Percentiles rank a stretch among this genome's conserved stretches.
Evolutionary conservation across 2,797 vertebrate genomes (phyloP).

Genomic region (Rhinoraja longicauda): DNA sequence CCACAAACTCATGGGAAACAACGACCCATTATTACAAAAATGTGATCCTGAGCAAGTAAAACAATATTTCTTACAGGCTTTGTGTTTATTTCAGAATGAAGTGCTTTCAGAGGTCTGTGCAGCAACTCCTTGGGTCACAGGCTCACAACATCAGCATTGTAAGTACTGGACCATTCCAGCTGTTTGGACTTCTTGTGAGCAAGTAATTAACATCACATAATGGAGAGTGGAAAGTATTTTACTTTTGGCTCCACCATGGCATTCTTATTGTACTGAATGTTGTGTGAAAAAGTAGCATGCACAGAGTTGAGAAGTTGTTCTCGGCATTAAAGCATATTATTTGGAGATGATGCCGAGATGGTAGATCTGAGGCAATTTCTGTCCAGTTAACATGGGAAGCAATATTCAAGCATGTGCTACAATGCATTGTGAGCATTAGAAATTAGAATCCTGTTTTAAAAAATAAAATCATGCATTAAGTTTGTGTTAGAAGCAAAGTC

Average conservation of each 20-base stretch:
- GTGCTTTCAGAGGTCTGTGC: not conserved
- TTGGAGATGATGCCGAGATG: no score
- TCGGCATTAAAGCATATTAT: no score
- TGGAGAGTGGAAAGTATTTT: not conserved
- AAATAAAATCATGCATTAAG: no score
- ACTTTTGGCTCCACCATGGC: not conserved
- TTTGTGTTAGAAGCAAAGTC: no score
- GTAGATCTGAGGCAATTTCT: no score
- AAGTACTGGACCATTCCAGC: not conserved
- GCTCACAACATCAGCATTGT: no score
- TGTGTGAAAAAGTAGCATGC: not conserved
- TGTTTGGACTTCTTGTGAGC: not conserved
- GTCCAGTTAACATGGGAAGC: no score
- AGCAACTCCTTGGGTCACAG: not conserved
- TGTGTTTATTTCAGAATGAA: not conserved
- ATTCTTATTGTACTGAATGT: not conserved
- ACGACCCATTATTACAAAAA: not conserved
- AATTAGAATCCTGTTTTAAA: no score
- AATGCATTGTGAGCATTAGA: no score
- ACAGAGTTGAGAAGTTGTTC: not conserved
- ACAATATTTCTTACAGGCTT: not conserved
- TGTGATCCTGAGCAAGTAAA: not conserved
- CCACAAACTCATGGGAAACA: not conserved
- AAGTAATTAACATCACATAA: not conserved
- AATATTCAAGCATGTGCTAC: no score